Evolutionary conservation across 1,140 invertebrate genomes (phyloP), one percentile per base, ranked within the genome.

Genomic region (Scylla paramamosain): DNA sequence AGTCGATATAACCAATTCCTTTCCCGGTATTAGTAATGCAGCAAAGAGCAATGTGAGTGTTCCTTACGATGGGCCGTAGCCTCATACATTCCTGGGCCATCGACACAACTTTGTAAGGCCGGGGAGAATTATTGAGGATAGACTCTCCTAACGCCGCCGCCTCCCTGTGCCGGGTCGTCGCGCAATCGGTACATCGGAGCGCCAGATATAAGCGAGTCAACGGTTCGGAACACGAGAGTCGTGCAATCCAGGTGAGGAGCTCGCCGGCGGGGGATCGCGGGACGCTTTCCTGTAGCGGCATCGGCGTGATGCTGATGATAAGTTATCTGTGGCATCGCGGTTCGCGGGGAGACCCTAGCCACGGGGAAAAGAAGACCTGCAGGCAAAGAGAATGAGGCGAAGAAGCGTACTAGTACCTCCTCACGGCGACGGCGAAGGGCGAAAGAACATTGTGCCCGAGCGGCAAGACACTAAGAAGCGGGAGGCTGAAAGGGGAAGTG

Each of bases 271-370:
- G 67, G 28, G 91, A 83, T 48, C 3, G 46, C 52, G 28, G 28
- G n/a, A 31, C 52, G 39, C 87, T 67, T 77, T 94, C 87, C 59
- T 90, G 52, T 45, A 90, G 88, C 77, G 67, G 14, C 59, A 14
- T 52, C 20, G 67, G 52, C 39, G 89, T 82, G 93, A 94, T 94
- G 67, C 32, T 91, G 93, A 91, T 94, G 93, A 91, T 94, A 77
- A 89, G 93, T 91, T 94, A 94, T 94, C 93, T 84, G 67, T 14
- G 82, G 32, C 93, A 91, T 83, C 93, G 67, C 86, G n/a, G 25
- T 39, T 91, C 89, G 39, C 32, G 77, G 87, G 82, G 90, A 94
- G 93, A 91, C 87, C 59, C 59, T 25, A 12, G 82, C 93, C 52
- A 46, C 31, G 89, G 29, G 16, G 52, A 84, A 90, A 91, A 91